Evolutionary conservation across 2,888 invertebrate genomes (phyloP).

Genomic region (Agelastica alni): DNA sequence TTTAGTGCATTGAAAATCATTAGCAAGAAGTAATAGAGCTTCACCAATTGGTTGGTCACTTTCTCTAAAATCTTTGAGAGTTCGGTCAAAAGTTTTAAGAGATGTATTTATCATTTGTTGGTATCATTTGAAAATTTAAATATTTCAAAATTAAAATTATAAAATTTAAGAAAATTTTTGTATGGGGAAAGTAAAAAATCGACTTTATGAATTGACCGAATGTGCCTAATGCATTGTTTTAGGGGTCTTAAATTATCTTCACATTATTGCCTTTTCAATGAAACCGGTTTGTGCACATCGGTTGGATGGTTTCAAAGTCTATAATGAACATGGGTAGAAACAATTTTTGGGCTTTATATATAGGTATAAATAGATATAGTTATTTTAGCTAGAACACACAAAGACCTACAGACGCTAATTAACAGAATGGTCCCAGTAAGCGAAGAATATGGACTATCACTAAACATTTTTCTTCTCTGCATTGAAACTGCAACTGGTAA

Average conservation of each 20-base stretch:
- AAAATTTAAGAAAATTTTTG: neutral
- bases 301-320: neutral
- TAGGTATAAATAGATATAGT: too few species aligned
- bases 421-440: too few species aligned
- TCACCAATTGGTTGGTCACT: neutral
- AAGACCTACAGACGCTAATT: too few species aligned
- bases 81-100: slow-evolving; percentile 1
- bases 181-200: neutral
- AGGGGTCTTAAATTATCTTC: neutral
- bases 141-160: neutral
- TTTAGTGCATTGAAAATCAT: slow-evolving; percentile 1
- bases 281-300: neutral
- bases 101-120: neutral
- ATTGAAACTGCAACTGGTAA: too few species aligned
- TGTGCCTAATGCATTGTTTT: neutral
- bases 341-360: too few species aligned
- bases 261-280: slow-evolving; percentile 2
- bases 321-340: too few species aligned
- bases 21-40: slow-evolving; percentile 3
- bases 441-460: too few species aligned
- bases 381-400: too few species aligned
- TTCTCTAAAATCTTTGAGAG: too few species aligned
- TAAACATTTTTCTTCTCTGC: too few species aligned
- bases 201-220: neutral
- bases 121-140: neutral